Evolutionary conservation across 2,888 invertebrate species (phyloP).

Genomic region (Pyrochroa serraticornis): DNA sequence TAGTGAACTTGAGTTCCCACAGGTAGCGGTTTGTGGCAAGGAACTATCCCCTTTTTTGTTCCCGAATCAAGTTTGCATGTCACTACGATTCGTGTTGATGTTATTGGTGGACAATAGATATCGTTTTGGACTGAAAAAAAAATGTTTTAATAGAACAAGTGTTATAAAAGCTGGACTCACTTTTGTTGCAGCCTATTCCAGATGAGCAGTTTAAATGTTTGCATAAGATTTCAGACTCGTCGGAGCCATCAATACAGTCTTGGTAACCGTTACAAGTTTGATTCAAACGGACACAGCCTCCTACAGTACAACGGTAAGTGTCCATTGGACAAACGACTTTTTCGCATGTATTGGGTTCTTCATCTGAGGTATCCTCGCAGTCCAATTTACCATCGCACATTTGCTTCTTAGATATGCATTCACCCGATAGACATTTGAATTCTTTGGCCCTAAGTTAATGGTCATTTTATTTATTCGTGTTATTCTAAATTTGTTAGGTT

Average conservation of each 20-base stretch:
- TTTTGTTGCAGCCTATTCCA: neutral
- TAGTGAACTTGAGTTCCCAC: slow-evolving; percentile 50
- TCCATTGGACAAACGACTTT: slow-evolving; percentile 36
- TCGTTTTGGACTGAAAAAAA: neutral
- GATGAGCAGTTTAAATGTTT: neutral
- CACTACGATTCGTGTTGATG: slow-evolving; percentile 35
- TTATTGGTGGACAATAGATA: slow-evolving; percentile 40
- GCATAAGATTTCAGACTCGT: slow-evolving; percentile 37
- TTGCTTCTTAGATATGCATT: neutral
- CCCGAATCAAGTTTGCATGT: slow-evolving; percentile 48
- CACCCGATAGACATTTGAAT: neutral
- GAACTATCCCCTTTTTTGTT: slow-evolving; percentile 44
- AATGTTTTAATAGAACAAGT: no score
- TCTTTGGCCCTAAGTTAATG: neutral
- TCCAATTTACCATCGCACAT: neutral
- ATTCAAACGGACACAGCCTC: slow-evolving; percentile 35
- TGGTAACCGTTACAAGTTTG: slow-evolving; percentile 34
- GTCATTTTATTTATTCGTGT: neutral
- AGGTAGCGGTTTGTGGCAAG: slow-evolving; percentile 49
- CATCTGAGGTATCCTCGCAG: neutral
- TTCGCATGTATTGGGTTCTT: slow-evolving; percentile 10
- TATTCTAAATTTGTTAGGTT: no score
- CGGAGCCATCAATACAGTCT: slow-evolving; percentile 41
- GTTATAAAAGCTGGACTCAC: neutral
- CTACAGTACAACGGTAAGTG: slow-evolving; percentile 38